Evolutionary conservation across 92 coral and sea anemone species (phyloP), one percentile per base, ranked within the genome.

Genomic region (Muricea muricata): DNA sequence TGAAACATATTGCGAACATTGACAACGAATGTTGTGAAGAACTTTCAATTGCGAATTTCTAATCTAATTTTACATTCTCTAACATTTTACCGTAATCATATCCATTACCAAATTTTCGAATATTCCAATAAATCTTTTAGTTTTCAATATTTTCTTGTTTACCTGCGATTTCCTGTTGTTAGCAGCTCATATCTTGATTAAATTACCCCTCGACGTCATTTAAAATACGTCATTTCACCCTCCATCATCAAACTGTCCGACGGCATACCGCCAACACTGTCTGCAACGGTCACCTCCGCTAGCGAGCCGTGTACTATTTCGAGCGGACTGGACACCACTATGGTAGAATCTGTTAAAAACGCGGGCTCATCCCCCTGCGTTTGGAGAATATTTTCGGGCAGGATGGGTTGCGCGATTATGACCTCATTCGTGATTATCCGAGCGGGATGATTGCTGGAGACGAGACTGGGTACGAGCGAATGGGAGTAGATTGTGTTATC

Each of bases 371-470:
- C 99, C 8, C 91, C 88, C 28, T 89, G 94, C 17, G 97, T 83
- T 30, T 96, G 99, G 12, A 96, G 87, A 71, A 96, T 94, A 63
- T 96, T 90, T 34, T 96, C 99, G 3, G 99, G 99, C 30, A 96
- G 88, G n/a, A 86, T 92, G 29, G 94, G 97, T 60, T 92, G 95
- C 0, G 98, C 90, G 29, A 91, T 93, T 67, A 94, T 73, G 9
- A 89, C 99, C 47, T 92, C 93, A 25, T 75, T 85, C 35, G 89
- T 37, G 28, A 65, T 73, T 39, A 63, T 84, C 41, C 58, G 65
- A 1, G 81, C 74, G 46, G 90, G 76, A 63, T 26, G 77, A 80
- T 35, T 61, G 75, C 72, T 32, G 50, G 39, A 73, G 57, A 71
- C 80, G 77, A 78, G 74, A 76, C 75, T 80, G 41, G 58, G 83